Evolutionary conservation across 2,888 invertebrate genomes (phyloP).

Genomic region (Miltochrista miniata): DNA sequence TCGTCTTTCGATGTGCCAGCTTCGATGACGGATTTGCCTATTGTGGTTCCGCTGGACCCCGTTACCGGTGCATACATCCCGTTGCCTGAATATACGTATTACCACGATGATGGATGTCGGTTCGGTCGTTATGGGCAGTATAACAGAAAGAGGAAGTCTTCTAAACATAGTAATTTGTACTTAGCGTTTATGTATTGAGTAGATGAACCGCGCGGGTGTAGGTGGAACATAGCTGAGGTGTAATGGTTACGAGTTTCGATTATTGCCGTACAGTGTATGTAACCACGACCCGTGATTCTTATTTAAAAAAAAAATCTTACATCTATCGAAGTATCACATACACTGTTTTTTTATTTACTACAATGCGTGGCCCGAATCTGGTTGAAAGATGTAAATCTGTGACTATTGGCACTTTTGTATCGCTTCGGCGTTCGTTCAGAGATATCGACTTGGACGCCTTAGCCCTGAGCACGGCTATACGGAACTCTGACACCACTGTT

Average conservation of each 20-base stretch:
- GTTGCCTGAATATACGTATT: slow-evolving; percentile 70
- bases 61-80: slow-evolving; percentile 68
- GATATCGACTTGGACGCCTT: slow-evolving; percentile 33
- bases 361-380: slow-evolving; percentile 82
- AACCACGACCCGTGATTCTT: slow-evolving; percentile 61
- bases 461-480: slow-evolving; percentile 74
- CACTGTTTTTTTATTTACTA: slow-evolving; percentile 51
- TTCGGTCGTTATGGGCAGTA: slow-evolving; percentile 56
- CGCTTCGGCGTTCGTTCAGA: slow-evolving; percentile 34
- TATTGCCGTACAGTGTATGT: slow-evolving; percentile 76
- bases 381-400: slow-evolving; percentile 58
- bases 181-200: slow-evolving; percentile 80
- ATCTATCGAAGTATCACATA: slow-evolving; percentile 47
- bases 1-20: slow-evolving; percentile 64
- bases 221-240: slow-evolving; percentile 39
- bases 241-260: slow-evolving; percentile 79
- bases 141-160: slow-evolving; percentile 54
- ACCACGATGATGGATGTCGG: slow-evolving; percentile 61
- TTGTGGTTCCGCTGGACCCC: slow-evolving; percentile 68
- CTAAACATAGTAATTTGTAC: slow-evolving; percentile 74
- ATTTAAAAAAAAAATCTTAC: slow-evolving; percentile 38
- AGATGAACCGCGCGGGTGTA: slow-evolving; percentile 54
- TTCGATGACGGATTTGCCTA: slow-evolving; percentile 71
- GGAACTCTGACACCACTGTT: slow-evolving; percentile 76
- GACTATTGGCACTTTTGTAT: slow-evolving; percentile 73